Evolutionary conservation across 2,888 invertebrate species (phyloP).

Genomic region (Monoplex corrugatus): DNA sequence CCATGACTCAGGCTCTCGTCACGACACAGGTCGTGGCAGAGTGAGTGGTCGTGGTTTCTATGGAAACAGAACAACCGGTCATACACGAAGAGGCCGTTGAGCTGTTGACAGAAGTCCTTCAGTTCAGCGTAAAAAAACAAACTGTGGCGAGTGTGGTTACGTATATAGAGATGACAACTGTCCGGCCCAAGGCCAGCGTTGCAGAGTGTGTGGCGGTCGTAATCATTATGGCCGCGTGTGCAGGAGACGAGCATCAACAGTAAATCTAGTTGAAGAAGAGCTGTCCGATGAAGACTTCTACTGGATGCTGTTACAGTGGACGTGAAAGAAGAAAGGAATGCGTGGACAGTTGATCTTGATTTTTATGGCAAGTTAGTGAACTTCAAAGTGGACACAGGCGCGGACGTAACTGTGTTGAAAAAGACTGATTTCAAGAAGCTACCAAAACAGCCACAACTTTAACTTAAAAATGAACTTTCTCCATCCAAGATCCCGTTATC

Average conservation of each 20-base stretch:
- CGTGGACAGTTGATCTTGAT: constrained; percentile 1
- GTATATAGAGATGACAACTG: not conserved
- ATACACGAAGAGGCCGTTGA: not conserved
- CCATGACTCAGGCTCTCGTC: constrained; percentile 22
- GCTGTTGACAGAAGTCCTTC: not conserved
- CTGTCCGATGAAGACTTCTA: not conserved
- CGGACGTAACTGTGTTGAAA: constrained; percentile 1
- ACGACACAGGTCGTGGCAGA: constrained; percentile 16
- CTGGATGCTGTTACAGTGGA: constrained; percentile 18
- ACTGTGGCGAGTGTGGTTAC: constrained; percentile 17
- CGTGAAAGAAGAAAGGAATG: not conserved
- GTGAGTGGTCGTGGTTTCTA: not conserved
- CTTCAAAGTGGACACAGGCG: not conserved
- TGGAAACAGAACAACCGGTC: not conserved
- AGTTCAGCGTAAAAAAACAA: not conserved
- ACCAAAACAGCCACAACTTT: no score
- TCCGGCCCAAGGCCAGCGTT: constrained; percentile 12
- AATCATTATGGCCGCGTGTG: not conserved
- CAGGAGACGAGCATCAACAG: not conserved
- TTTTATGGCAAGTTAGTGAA: not conserved
- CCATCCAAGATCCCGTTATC: not conserved
- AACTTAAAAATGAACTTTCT: no score
- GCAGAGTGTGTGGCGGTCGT: not conserved
- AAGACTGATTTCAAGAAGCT: no score
- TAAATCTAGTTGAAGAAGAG: not conserved